phyloP scores from a whole-genome alignment of 2,888 invertebrate genomes.

The Macaria liturata region DNA sequence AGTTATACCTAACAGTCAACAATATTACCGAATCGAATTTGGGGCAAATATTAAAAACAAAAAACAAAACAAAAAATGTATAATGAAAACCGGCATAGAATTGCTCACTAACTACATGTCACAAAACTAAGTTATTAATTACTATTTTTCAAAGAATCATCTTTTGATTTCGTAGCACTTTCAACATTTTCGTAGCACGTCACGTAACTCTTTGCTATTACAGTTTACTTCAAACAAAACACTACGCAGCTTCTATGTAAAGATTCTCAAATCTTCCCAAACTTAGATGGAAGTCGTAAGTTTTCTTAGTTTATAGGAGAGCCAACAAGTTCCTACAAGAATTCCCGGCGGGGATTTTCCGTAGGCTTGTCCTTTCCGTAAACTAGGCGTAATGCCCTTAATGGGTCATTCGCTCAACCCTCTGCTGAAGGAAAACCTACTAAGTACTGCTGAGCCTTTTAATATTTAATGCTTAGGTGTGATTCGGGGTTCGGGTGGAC shows the following conservation, averaged over 20 bases:
- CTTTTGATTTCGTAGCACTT: too few relatives aligned
- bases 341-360: slow-evolving; percentile 10
- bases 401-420: slow-evolving; percentile 18
- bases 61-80: too few relatives aligned
- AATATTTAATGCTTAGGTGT: slow-evolving; percentile 9
- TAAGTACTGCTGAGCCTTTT: slow-evolving; percentile 14
- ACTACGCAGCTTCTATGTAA: not conserved
- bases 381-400: slow-evolving; percentile 12
- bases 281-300: slow-evolving; percentile 2
- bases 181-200: too few relatives aligned
- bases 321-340: slow-evolving; percentile 8
- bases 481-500: not conserved
- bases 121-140: too few relatives aligned
- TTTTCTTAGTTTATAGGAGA: slow-evolving; percentile 1
- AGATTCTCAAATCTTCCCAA: not conserved
- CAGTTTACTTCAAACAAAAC: too few relatives aligned
- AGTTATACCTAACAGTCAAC: too few relatives aligned
- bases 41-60: too few relatives aligned
- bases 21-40: too few relatives aligned
- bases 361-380: slow-evolving; percentile 12
- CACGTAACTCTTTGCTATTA: too few relatives aligned
- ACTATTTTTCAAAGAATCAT: too few relatives aligned
- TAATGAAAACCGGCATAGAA: too few relatives aligned
- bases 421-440: slow-evolving; percentile 1
- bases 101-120: too few relatives aligned